These are phyloP conservation scores for Pelodiscus sinensis DNA, from an alignment of 2,113 vertebrate species.

Conservation along the genomic window DNA sequence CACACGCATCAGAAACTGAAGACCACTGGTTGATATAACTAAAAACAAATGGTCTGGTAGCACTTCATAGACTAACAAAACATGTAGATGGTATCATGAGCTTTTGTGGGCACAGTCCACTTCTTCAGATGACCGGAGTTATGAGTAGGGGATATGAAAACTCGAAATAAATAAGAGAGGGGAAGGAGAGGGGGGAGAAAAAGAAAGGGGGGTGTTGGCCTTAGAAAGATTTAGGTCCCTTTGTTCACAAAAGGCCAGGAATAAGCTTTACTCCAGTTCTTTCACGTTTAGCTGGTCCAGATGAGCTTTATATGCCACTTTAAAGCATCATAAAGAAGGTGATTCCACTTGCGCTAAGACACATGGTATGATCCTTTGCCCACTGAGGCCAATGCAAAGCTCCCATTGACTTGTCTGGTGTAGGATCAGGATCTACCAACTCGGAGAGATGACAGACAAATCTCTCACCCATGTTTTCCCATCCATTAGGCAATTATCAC, in stretches of 20 bases:
- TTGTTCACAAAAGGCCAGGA: neutral
- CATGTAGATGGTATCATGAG: no score
- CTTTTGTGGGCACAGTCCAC: no score
- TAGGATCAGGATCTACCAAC: neutral
- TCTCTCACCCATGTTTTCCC: neutral
- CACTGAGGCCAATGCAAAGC: neutral
- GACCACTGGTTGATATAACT: neutral
- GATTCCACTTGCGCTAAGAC: neutral
- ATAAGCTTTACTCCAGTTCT: neutral
- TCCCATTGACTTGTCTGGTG: neutral
- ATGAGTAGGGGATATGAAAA: no score
- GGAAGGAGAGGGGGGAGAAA: no score
- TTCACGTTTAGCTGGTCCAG: neutral
- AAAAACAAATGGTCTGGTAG: neutral
- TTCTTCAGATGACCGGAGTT: no score
- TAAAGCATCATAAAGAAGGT: neutral
- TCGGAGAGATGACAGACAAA: neutral
- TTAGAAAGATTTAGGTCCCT: neutral
- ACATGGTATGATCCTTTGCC: neutral
- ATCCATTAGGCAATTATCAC: neutral
- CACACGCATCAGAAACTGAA: slow-evolving; percentile 6
- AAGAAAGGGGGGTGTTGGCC: neutral
- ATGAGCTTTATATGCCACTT: neutral
- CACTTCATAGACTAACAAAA: no score
- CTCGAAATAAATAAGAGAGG: no score